Base-by-base conservation (phyloP, 2,888 invertebrate genomes). In the Malacosoma neustria region DNA sequence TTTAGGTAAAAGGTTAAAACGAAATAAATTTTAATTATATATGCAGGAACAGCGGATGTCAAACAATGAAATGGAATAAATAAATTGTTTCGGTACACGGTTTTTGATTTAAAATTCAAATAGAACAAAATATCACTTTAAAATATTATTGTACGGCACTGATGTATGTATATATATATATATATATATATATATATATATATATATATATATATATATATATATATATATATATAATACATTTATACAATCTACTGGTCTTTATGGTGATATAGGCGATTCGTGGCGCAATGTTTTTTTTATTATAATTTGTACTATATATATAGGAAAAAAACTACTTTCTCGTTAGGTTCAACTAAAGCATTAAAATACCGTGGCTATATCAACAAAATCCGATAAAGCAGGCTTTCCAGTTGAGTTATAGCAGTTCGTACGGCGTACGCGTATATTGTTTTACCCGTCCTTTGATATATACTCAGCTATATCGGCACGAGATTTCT, bases 361-460 rank as follows among this genome's bases (percentile, higher is more conserved):
- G 9, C 22, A 22, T 22, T 22, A 22, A 7, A 22, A 7, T 22
- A 22, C 6, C 9, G 9, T 22, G 9, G 22, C 34, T 42, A 40
- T 38, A 47, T 48, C 39, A 39, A 38, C 39, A 42, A 36, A 42
- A 47, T 44, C 42, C 45, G 45, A 45, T 49, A 51, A 51, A 45
- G 22, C 22, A 22, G 22, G 22, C 2, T 22, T 22, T 22, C 46
- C 40, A 11, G 7, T 32, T 49, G 46, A 48, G 42, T 49, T 45
- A 51, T 45, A 41, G 42, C 40, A 37, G 39, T 42, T 46, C 41
- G 41, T 32, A 40, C 42, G 41, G 40, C 40, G 35, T 42, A 46
- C 42, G 44, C 39, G 49, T 50, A 49, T 47, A 60, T 62, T 60
- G 62, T 60, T 58, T 58, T 49, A 60, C 57, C 57, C 22, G 56